phyloP scores from a whole-genome alignment of 2,113 vertebrate species.

The Numenius arquata region DNA sequence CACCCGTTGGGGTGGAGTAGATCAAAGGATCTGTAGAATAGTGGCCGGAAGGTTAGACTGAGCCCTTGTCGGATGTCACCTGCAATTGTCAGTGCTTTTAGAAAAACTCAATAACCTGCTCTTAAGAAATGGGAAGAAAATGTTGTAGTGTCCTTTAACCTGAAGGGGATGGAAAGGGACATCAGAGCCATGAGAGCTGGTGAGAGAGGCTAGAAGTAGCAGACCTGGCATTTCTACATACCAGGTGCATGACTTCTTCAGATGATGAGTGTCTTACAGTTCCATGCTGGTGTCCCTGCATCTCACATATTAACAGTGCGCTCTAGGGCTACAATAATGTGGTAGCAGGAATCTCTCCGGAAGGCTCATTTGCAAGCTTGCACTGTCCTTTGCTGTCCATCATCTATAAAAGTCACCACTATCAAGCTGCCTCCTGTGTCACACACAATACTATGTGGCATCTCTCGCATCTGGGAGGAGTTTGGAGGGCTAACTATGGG shows the following conservation, averaged over 20 bases:
- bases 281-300: background rate
- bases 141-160: background rate
- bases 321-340: background rate
- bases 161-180: background rate
- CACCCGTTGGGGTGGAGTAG: background rate
- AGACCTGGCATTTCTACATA: background rate
- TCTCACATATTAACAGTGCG: background rate
- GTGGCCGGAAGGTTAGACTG: accelerated
- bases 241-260: accelerated
- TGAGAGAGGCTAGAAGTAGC: background rate
- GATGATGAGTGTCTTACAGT: background rate
- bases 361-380: background rate
- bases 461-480: background rate
- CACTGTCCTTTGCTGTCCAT: background rate
- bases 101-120: background rate
- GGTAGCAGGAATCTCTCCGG: background rate
- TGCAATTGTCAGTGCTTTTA: background rate
- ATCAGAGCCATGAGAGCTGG: background rate
- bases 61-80: background rate
- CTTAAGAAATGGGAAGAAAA: background rate
- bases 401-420: background rate
- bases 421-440: background rate
- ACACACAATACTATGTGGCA: accelerated
- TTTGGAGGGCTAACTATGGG: background rate
- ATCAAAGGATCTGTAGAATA: background rate